Evolutionary conservation across 2,113 vertebrate species (phyloP), one percentile per base, ranked within the genome.

Genomic region (Polypterus bichir): DNA sequence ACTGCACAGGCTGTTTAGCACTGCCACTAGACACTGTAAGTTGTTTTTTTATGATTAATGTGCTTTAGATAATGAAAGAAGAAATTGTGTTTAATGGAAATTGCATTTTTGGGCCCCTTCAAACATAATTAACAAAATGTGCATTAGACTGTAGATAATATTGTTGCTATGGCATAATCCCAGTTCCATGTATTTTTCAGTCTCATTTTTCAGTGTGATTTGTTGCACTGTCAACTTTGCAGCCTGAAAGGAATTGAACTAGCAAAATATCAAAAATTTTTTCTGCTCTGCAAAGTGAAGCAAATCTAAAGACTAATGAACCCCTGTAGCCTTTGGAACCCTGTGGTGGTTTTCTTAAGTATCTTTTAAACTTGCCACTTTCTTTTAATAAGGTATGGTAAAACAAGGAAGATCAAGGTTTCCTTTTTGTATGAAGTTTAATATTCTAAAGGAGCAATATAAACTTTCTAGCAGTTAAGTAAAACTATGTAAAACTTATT

Each of bases 231-330:
- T 68, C 67, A 65, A 65, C 65, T 64, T 65, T 59, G 64, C 67
- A 68, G 62, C 64, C 49, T 57, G 47, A 54, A 54, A 54, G 6
- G 64, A 56, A 48, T 66, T 57, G 47, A 44, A 54, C 61, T 59
- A 60, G 61, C 57, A 62, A 48, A 4, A 48, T 8, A 58, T 54
- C 57, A 46, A 55, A 8, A 53, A 9, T 53, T 64, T 62, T 27
- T 27, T 60, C 56, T 53, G 9, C 66, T 69, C 64, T 60, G 74
- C 77, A 74, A 79, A 76, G 75, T 75, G 65, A 68, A 71, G 70
- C 71, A 64, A 68, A 79, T 78, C 77, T 75, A 70, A 68, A 44
- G 77, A 70, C 71, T 83, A 86, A 81, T 82, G 77, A 84, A 81
- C 76, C 77, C 79, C 81, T 74, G 68, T 69, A 76, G 74, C 67